phyloP scores from a whole-genome alignment of 2,113 vertebrate species.

The Cervus canadensis region DNA sequence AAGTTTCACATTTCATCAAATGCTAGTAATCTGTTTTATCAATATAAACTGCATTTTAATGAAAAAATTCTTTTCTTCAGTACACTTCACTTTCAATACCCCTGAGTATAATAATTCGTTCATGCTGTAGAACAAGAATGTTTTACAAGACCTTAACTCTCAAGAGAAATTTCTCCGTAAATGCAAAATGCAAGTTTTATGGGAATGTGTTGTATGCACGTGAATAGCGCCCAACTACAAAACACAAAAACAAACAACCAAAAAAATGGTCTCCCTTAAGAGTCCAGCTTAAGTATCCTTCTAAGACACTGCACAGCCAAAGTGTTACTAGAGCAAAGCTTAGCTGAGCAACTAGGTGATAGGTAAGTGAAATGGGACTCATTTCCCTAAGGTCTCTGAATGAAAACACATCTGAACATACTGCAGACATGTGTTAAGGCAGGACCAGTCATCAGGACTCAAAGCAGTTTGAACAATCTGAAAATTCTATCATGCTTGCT shows the following conservation, averaged over 20 bases:
- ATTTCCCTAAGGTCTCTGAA: not conserved
- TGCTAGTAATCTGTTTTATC: conserved; percentile 87
- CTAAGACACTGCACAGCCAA: conserved; percentile 51
- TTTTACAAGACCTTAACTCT: conserved; percentile 87
- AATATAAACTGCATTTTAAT: conserved; percentile 89
- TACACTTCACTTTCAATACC: conserved; percentile 85
- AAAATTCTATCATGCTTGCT: not conserved
- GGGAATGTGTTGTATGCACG: conserved; percentile 80
- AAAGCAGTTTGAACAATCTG: not conserved
- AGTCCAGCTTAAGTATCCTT: conserved; percentile 72
- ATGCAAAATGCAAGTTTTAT: conserved; percentile 85
- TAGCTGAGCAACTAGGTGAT: conserved; percentile 66
- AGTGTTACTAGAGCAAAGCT: conserved; percentile 59
- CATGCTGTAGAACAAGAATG: conserved; percentile 86
- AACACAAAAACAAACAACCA: conserved; percentile 34
- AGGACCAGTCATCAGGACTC: not conserved
- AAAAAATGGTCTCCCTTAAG: conserved; percentile 65
- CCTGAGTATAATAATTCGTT: conserved; percentile 86
- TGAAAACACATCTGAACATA: not conserved
- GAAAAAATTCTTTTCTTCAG: conserved; percentile 88
- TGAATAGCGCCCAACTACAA: conserved; percentile 79
- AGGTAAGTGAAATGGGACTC: conserved; percentile 64
- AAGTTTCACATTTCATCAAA: conserved; percentile 89
- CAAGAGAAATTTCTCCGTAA: conserved; percentile 86
- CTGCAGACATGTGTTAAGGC: not conserved